Base-by-base conservation (phyloP, 37 sponge, comb jelly and placozoan species). In the Halichondria panicea region DNA sequence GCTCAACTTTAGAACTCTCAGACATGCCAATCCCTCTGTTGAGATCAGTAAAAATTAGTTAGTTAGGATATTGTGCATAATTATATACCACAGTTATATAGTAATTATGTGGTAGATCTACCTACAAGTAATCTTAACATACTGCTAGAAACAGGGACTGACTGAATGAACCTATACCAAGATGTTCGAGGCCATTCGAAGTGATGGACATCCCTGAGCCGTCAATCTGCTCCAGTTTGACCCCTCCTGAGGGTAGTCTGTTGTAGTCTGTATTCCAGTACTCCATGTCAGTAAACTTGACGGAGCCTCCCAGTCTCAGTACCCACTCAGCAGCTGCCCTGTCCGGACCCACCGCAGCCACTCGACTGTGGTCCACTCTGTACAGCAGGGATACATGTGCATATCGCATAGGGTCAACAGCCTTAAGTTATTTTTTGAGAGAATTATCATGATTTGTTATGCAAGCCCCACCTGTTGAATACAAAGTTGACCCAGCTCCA, bases 271-370 rank as follows among this genome's bases (percentile, higher is more conserved):
- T 60, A 19, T 53, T 81, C 91, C 91, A 90, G 62, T 68, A 18
- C 36, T 75, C 59, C 5, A 73, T 45, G 18, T 18, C 21, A 5
- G 0, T 48, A 70, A 90, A 86, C 68, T 86, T 85, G 38, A 90
- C 91, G 0, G 75, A 37, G 15, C 91, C 91, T 35, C 91, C 91
- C 13, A 80, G 71, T 11, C 91, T 71, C 38, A 90, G 55, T 3
- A 76, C 55, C 91, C 91, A 90, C 62, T 90, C 91, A 2, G 91
- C 91, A 48, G 91, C 91, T 38, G 88, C 83, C 64, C 83, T 69
- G 43, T 90, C 91, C 25, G 91, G 66, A 37, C 91, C 91, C 39
- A 90, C 74, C 0, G 59, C 83, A 8, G 63, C 43, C 52, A 85
- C 61, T 25, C 91, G 64, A 65, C 68, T 81, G 15, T 70, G 43